These are phyloP conservation scores for Hymenochirus boettgeri DNA, from an alignment of 2,113 vertebrate genomes.

Conservation along the genomic window DNA sequence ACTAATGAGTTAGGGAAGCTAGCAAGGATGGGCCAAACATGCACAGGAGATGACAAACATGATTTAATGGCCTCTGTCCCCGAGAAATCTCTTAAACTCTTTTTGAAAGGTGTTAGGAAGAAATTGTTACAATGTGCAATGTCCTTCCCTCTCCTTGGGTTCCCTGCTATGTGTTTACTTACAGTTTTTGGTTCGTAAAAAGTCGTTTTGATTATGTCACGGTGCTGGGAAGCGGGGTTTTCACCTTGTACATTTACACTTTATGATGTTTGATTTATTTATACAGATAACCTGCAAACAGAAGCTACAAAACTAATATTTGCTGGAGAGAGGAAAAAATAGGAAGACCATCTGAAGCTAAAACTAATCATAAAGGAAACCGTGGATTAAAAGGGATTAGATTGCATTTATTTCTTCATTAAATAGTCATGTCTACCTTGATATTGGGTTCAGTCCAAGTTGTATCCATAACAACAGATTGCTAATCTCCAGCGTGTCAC, in stretches of 20 bases:
- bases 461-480: too few species aligned
- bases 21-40: constrained; percentile 25
- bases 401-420: too few species aligned
- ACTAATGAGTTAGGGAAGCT: constrained; percentile 29
- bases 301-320: too few species aligned
- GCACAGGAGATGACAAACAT: constrained; percentile 36
- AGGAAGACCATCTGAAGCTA: too few species aligned
- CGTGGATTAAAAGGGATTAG: too few species aligned
- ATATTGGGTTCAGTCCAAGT: too few species aligned
- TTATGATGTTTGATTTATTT: not conserved
- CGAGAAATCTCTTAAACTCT: constrained; percentile 19
- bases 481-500: too few species aligned
- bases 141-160: constrained; percentile 23
- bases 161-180: constrained; percentile 11
- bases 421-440: too few species aligned
- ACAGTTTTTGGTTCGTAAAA: constrained; percentile 14
- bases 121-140: constrained; percentile 12
- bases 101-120: constrained; percentile 35
- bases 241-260: not conserved
- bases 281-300: not conserved
- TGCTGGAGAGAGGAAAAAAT: too few species aligned
- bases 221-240: not conserved
- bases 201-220: constrained; percentile 18
- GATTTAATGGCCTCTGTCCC: constrained; percentile 38
- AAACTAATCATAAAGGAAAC: too few species aligned